Percentiles rank a stretch among this genome's conserved stretches.
Conservation (phyloP, 2,888 invertebrate genomes). For the Tetranychus piercei region DNA sequence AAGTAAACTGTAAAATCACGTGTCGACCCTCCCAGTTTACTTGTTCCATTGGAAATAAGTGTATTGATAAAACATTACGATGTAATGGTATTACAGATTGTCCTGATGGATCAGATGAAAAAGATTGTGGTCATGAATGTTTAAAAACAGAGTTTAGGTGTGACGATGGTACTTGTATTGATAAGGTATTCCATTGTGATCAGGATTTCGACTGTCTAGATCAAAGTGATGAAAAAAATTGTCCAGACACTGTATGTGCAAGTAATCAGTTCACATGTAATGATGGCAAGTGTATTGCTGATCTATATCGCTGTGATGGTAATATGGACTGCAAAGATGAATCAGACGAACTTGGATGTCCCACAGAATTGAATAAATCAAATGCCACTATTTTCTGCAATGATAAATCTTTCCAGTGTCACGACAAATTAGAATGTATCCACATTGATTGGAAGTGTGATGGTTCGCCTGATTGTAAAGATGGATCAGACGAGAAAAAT, state of each 20-base stretch:
- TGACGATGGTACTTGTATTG: slow-evolving; percentile 42
- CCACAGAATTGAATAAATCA: neutral
- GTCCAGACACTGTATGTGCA: slow-evolving; percentile 1
- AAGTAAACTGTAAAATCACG: slow-evolving; percentile 38
- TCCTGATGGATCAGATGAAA: slow-evolving; percentile 35
- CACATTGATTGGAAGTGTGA: slow-evolving; percentile 24
- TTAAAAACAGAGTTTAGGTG: slow-evolving; percentile 9
- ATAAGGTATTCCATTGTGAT: slow-evolving; percentile 62
- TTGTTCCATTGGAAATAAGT: neutral
- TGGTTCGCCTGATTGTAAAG: slow-evolving; percentile 30
- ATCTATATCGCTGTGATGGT: slow-evolving; percentile 16
- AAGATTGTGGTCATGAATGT: slow-evolving; percentile 17
- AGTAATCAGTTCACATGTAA: neutral
- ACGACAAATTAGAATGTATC: slow-evolving; percentile 9
- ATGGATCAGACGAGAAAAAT: slow-evolving; percentile 34
- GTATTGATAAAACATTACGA: slow-evolving; percentile 46
- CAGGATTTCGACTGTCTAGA: slow-evolving; percentile 65
- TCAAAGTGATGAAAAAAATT: slow-evolving; percentile 62
- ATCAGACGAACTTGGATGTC: slow-evolving; percentile 18
- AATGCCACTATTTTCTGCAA: neutral
- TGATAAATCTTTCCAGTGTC: neutral
- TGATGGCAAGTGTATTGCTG: slow-evolving; percentile 14
- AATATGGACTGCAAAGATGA: slow-evolving; percentile 19
- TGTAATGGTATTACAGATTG: slow-evolving; percentile 46
- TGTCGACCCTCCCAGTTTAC: neutral